Conservation (phyloP, 2,797 vertebrate species). For the Dipus sagitta region DNA sequence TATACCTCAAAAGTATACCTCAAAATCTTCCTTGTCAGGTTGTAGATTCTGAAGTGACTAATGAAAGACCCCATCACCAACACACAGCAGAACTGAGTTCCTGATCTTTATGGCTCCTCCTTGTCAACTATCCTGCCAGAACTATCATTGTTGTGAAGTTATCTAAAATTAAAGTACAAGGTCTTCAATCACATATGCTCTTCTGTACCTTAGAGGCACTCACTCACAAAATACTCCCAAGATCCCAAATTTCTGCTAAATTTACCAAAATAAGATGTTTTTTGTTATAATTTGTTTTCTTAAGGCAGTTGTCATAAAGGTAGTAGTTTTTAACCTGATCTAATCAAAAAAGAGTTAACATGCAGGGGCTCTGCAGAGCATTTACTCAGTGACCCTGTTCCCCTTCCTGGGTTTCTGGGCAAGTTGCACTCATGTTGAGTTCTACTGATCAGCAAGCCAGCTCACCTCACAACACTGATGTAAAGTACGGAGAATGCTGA, state of each 20-base stretch:
- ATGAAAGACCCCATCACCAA: background rate
- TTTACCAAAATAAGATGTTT: background rate
- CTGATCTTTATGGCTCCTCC: background rate
- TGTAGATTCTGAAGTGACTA: background rate
- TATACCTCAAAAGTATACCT: background rate
- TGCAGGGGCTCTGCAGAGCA: rapidly evolving
- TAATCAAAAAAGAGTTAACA: background rate
- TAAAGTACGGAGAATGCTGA: background rate
- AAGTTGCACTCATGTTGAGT: background rate
- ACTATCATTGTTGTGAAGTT: background rate
- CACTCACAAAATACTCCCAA: background rate
- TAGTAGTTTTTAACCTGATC: background rate
- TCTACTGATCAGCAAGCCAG: background rate
- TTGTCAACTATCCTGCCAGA: background rate
- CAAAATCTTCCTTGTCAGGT: background rate
- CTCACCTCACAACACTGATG: background rate
- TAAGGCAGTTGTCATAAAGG: background rate
- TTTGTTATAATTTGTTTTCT: background rate
- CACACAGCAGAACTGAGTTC: background rate
- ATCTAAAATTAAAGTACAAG: background rate
- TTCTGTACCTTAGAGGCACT: background rate
- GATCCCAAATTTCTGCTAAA: background rate
- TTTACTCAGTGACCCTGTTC: background rate
- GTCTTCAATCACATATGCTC: background rate
- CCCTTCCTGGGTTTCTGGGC: background rate